phyloP scores from a whole-genome alignment of 1,140 invertebrate genomes.

The Daktulosphaira vitifoliae region DNA sequence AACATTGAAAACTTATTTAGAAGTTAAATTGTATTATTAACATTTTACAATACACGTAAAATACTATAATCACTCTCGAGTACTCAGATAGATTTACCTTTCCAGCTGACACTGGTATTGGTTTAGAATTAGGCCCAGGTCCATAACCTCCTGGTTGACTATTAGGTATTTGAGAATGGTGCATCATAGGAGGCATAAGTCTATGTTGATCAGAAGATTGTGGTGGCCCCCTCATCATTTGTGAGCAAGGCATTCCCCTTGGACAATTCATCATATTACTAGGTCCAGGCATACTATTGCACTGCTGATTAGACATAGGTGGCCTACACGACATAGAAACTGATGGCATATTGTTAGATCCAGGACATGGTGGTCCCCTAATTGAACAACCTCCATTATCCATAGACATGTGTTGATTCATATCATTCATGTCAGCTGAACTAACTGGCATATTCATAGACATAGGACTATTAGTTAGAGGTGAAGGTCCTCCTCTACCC shows the following conservation, averaged over 20 bases:
- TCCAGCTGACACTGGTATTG: constrained; percentile 80
- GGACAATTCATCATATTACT: constrained; percentile 32
- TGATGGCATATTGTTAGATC: constrained; percentile 24
- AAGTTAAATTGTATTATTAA: no score
- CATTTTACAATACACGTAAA: no score
- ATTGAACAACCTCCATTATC: constrained; percentile 32
- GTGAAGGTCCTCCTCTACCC: constrained; percentile 28
- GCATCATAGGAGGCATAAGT: constrained; percentile 42
- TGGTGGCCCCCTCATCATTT: constrained; percentile 26
- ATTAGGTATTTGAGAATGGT: constrained; percentile 28
- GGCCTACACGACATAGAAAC: constrained; percentile 30
- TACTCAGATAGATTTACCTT: no score
- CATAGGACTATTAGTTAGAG: constrained; percentile 31
- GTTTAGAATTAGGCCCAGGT: constrained; percentile 47
- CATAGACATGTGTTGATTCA: constrained; percentile 15
- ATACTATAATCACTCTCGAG: no score
- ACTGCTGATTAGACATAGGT: constrained; percentile 30
- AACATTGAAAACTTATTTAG: no score
- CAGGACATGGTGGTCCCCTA: constrained; percentile 39
- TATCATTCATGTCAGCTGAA: constrained; percentile 24
- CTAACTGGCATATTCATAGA: constrained; percentile 29
- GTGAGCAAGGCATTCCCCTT: constrained; percentile 24
- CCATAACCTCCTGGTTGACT: constrained; percentile 35
- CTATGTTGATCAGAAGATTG: constrained; percentile 35
- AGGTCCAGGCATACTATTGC: constrained; percentile 28